These are phyloP conservation scores for Atta cephalotes DNA, from an alignment of 1,140 invertebrate species.

Conservation along the genomic window DNA sequence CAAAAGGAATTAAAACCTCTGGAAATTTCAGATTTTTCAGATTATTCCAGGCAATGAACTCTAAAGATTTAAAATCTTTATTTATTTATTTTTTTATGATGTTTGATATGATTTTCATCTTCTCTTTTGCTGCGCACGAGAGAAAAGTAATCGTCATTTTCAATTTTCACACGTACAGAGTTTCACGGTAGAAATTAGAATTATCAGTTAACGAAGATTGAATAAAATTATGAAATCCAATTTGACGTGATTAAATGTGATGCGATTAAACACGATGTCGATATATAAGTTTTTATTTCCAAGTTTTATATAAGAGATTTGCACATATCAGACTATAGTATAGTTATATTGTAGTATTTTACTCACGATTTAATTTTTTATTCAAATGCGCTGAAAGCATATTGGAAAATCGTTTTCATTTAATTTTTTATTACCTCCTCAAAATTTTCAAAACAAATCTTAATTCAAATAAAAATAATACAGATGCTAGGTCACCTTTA, in stretches of 20 bases:
- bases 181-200: neutral
- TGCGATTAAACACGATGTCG: slow-evolving; percentile 26
- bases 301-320: slow-evolving; percentile 11
- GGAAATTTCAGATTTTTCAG: too few relatives aligned
- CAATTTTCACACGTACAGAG: neutral
- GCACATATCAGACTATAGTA: neutral
- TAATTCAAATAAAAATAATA: neutral
- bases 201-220: slow-evolving; percentile 21
- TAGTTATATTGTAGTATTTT: slow-evolving; percentile 3
- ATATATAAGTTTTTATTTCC: slow-evolving; percentile 16
- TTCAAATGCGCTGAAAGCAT: neutral
- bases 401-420: neutral
- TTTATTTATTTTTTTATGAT: neutral
- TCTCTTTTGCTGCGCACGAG: neutral
- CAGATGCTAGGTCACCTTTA: neutral
- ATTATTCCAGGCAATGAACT: too few relatives aligned
- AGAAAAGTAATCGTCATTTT: neutral
- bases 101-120: neutral
- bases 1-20: too few relatives aligned
- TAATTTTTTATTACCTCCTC: neutral
- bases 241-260: slow-evolving; percentile 29
- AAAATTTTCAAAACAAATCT: neutral
- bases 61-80: slow-evolving; percentile 10
- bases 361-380: neutral
- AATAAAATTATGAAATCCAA: slow-evolving; percentile 26